phyloP scores from a whole-genome alignment of 1,140 invertebrate species.

The Danaus melanippus region DNA sequence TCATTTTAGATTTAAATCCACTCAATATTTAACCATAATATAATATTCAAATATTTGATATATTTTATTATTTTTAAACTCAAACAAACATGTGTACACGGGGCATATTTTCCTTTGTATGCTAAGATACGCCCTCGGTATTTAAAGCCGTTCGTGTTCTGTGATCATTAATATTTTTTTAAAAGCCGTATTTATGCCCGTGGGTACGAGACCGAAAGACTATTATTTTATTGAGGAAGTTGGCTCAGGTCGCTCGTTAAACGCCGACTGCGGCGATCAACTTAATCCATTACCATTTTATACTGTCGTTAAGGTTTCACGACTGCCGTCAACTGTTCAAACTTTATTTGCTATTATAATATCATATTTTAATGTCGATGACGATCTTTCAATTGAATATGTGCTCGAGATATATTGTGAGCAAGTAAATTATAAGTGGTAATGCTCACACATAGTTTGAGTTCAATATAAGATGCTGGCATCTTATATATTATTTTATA shows the following conservation, averaged over 20 bases:
- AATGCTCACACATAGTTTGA: too few species aligned
- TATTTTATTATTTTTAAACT: too few species aligned
- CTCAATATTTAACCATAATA: too few species aligned
- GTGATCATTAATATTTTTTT: constrained; percentile 32
- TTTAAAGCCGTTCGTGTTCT: constrained; percentile 24
- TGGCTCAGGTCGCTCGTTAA: constrained; percentile 58
- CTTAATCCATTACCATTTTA: constrained; percentile 68
- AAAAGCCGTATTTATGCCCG: constrained; percentile 30
- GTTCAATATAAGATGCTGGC: too few species aligned
- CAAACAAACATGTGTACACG: constrained; percentile 1
- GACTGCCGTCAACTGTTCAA: constrained; percentile 49
- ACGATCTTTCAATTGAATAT: too few species aligned
- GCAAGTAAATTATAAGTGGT: too few species aligned
- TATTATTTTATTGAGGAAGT: constrained; percentile 69
- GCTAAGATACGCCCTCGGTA: constrained; percentile 17
- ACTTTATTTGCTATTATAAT: constrained; percentile 48
- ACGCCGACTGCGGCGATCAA: constrained; percentile 51
- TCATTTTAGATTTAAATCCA: too few species aligned
- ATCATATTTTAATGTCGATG: constrained; percentile 15
- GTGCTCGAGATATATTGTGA: too few species aligned
- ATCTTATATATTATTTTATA: too few species aligned
- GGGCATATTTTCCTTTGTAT: constrained; percentile 4
- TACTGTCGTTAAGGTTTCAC: constrained; percentile 64
- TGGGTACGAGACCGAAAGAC: constrained; percentile 33
- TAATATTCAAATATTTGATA: too few species aligned